These are phyloP conservation scores for Vireo griseus DNA, from an alignment of 2,797 vertebrate genomes.

Conservation along the genomic window DNA sequence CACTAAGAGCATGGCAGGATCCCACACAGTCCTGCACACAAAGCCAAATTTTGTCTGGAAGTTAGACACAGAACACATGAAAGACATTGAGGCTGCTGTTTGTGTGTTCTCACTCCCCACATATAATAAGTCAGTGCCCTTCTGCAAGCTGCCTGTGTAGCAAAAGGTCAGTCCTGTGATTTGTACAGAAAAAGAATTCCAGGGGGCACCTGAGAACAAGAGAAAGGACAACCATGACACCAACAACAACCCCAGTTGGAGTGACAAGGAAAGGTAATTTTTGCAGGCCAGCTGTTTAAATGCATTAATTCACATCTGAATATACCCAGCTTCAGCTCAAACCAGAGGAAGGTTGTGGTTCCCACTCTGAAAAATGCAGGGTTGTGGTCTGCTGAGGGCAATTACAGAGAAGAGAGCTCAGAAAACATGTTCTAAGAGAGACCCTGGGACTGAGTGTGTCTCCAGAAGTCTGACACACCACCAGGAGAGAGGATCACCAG, in stretches of 20 bases:
- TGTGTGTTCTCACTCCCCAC: background rate
- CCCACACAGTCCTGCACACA: background rate
- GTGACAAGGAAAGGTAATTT: background rate
- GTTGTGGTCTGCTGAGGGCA: background rate
- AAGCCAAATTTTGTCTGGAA: background rate
- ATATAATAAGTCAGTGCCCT: background rate
- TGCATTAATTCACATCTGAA: background rate
- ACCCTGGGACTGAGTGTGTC: background rate
- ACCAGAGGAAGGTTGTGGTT: background rate
- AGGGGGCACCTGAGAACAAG: background rate
- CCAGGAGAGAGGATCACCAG: background rate
- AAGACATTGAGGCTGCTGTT: background rate
- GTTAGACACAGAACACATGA: background rate
- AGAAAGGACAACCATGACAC: background rate
- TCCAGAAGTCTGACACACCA: background rate
- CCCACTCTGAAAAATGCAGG: background rate
- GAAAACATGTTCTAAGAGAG: background rate
- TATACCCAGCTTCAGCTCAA: background rate
- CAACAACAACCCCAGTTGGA: background rate
- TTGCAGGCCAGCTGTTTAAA: background rate
- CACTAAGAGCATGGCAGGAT: background rate
- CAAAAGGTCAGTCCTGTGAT: background rate
- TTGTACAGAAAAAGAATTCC: background rate
- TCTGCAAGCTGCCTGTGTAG: background rate
- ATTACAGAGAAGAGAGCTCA: background rate